A percentile compares a stretch with the other conserved stretches of the same genome.
phyloP scores from a whole-genome alignment of 2,797 vertebrate species.

The Chaenodraco wilsoni region DNA sequence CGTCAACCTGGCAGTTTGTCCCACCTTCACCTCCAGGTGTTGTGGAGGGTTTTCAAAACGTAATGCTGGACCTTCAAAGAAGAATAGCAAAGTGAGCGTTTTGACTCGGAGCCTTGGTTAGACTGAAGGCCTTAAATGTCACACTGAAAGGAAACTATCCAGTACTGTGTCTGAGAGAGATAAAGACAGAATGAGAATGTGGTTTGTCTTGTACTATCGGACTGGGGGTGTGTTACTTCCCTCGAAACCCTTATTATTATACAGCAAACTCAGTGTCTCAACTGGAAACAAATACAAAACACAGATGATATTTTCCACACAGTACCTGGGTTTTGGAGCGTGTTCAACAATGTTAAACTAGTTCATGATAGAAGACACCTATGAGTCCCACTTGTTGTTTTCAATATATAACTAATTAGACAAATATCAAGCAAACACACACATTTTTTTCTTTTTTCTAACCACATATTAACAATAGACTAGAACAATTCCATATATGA shows the following conservation, averaged over 20 bases:
- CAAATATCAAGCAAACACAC: conserved; percentile 12
- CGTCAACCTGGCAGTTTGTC: conserved; percentile 72
- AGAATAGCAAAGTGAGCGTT: conserved; percentile 21
- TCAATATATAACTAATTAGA: background rate
- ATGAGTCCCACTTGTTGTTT: background rate
- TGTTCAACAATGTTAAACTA: conserved; percentile 14
- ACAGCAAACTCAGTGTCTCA: conserved; percentile 27
- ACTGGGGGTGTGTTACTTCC: background rate
- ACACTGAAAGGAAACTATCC: conserved; percentile 42
- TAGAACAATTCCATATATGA: conserved; percentile 48
- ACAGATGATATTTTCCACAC: conserved; percentile 15
- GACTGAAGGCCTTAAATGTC: background rate
- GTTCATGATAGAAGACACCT: background rate
- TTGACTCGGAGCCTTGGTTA: background rate
- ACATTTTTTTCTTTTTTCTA: background rate
- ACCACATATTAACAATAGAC: background rate
- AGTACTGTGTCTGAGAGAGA: conserved; percentile 50
- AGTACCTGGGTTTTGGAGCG: conserved; percentile 39
- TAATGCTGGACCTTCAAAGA: conserved; percentile 66
- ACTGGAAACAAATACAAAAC: conserved; percentile 56
- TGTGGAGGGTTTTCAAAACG: conserved; percentile 72
- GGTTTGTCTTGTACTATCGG: conserved; percentile 2
- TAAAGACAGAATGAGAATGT: conserved; percentile 40
- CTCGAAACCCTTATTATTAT: conserved; percentile 41
- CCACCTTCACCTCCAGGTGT: conserved; percentile 75